phyloP scores from a whole-genome alignment of 2,888 invertebrate genomes.

The Tetragnatha montana region DNA sequence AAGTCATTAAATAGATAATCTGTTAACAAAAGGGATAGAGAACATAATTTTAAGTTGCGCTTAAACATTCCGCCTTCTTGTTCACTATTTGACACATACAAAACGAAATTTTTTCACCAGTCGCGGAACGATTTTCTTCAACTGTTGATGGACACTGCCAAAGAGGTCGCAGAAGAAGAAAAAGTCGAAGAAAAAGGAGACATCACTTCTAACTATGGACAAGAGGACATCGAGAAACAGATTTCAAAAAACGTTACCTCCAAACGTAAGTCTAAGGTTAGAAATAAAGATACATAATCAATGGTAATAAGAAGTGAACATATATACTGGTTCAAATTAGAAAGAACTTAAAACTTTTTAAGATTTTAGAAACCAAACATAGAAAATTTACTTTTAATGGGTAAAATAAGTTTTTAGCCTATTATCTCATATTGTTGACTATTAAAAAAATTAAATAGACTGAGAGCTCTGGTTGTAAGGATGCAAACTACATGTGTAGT shows the following conservation, averaged over 20 bases:
- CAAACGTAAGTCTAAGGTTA: neutral
- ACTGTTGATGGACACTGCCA: constrained; percentile 35
- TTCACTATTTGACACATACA: neutral
- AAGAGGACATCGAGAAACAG: neutral
- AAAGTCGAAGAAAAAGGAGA: constrained; percentile 17
- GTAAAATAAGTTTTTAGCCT: no score
- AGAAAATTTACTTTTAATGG: no score
- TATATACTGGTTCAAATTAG: no score
- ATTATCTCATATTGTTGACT: no score
- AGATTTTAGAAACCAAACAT: no score
- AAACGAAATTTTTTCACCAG: neutral
- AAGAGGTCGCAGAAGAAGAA: constrained; percentile 22
- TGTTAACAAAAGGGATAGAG: neutral
- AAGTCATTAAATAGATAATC: neutral
- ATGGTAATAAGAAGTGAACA: no score
- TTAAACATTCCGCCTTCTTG: neutral
- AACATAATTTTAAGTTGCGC: neutral
- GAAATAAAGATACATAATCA: no score
- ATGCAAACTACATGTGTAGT: no score
- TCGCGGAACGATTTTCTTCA: constrained; percentile 30
- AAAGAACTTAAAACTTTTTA: no score
- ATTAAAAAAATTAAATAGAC: no score
- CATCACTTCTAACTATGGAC: constrained; percentile 16
- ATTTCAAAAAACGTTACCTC: constrained; percentile 14
- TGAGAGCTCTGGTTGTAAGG: no score